Evolutionary conservation across 2,888 invertebrate species (phyloP).

Genomic region (Anaspis maculata): DNA sequence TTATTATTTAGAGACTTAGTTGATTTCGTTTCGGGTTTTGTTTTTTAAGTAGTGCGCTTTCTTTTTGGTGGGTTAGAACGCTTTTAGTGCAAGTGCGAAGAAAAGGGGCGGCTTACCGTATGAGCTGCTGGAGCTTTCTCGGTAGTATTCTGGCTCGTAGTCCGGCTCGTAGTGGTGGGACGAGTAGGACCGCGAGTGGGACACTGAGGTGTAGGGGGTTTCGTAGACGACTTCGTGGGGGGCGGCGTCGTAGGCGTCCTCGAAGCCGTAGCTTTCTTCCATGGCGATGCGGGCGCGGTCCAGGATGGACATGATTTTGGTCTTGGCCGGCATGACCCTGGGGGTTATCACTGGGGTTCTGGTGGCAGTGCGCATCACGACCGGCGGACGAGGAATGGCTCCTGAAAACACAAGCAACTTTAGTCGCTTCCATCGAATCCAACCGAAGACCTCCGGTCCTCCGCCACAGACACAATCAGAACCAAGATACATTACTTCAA

Average conservation of each 20-base stretch:
- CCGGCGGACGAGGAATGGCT: constrained; percentile 39
- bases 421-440: no score
- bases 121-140: constrained; percentile 41
- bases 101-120: constrained; percentile 23
- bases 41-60: constrained; percentile 14
- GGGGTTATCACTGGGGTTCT: constrained; percentile 44
- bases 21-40: no score
- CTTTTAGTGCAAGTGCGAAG: background rate
- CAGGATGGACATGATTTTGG: constrained; percentile 76
- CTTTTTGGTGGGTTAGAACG: constrained; percentile 5
- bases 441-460: no score
- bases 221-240: constrained; percentile 29
- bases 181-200: constrained; percentile 28
- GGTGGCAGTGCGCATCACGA: constrained; percentile 41
- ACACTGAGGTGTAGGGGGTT: constrained; percentile 26
- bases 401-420: constrained; percentile 26
- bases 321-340: constrained; percentile 57
- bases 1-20: no score
- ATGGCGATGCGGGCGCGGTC: constrained; percentile 75
- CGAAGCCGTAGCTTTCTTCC: constrained; percentile 67
- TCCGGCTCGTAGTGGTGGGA: constrained; percentile 40
- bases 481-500: no score
- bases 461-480: no score
- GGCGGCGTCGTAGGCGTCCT: constrained; percentile 40
- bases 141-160: constrained; percentile 43